Conservation (phyloP, 2,113 vertebrate species). For the Aleadryas rufinucha region DNA sequence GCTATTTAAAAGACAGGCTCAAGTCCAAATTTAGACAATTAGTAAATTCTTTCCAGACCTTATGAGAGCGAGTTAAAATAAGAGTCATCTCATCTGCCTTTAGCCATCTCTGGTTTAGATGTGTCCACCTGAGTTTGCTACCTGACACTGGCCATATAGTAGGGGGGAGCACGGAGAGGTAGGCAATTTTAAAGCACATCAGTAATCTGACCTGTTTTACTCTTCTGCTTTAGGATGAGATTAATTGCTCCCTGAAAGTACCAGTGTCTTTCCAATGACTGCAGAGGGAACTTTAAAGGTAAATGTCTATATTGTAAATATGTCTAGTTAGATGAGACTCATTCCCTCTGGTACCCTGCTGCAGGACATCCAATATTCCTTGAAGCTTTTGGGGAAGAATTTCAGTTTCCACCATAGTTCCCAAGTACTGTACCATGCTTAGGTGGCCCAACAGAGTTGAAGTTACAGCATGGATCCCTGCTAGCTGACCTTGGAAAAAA, state of each 20-base stretch:
- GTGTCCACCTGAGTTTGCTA: not conserved
- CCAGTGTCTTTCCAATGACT: not conserved
- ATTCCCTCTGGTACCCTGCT: not conserved
- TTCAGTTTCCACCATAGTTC: not conserved
- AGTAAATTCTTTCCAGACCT: not conserved
- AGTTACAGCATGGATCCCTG: not conserved
- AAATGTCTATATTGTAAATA: not conserved
- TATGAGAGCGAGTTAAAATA: not conserved
- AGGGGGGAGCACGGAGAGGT: rapidly evolving
- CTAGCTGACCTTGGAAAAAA: not conserved
- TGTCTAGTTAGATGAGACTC: not conserved
- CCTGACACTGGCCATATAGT: not conserved
- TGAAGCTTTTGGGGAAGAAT: not conserved
- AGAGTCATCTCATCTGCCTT: not conserved
- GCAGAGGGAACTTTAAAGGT: not conserved
- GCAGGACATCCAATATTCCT: not conserved
- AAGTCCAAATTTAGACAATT: not conserved
- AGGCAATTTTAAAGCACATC: not conserved
- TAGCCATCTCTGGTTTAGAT: not conserved
- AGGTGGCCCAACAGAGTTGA: not conserved
- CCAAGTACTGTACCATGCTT: not conserved
- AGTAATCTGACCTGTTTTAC: not conserved
- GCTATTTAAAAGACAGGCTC: not conserved
- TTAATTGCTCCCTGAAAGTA: not conserved
- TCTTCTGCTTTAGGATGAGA: not conserved